Conservation (phyloP, 2,797 vertebrate genomes). For the Epinephelus coioides region DNA sequence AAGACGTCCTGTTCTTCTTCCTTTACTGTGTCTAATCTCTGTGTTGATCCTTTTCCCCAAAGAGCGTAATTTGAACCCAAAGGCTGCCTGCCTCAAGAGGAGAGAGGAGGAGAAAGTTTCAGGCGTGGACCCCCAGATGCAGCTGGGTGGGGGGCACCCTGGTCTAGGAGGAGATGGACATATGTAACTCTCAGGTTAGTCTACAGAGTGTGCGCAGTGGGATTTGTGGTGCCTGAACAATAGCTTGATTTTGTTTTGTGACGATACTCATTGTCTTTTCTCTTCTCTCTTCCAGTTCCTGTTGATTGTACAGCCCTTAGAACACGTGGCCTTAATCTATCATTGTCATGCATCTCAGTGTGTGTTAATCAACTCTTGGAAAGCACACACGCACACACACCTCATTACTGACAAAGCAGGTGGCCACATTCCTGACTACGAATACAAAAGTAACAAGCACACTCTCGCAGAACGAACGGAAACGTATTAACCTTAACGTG, state of each 20-base stretch:
- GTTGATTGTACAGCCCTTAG: conserved; percentile 82
- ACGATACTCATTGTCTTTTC: conserved; percentile 3
- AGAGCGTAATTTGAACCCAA: conserved; percentile 99
- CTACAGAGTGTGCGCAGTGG: neutral
- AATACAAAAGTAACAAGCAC: conserved; percentile 71
- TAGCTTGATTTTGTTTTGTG: neutral
- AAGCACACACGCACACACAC: conserved; percentile 67
- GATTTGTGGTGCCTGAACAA: neutral
- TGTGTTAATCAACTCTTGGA: conserved; percentile 73
- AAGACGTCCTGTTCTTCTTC: neutral
- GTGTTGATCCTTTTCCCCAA: conserved; percentile 30
- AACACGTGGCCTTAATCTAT: conserved; percentile 89
- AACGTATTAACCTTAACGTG: conserved; percentile 63
- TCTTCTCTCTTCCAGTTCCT: conserved; percentile 74
- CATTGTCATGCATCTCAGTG: conserved; percentile 84
- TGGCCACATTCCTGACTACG: conserved; percentile 78
- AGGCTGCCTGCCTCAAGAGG: conserved; percentile 98
- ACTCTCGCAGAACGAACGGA: conserved; percentile 57
- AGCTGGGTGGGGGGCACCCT: conserved; percentile 91
- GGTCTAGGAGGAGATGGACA: conserved; percentile 93
- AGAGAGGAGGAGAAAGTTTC: conserved; percentile 98
- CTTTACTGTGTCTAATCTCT: conserved; percentile 11
- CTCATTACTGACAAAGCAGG: conserved; percentile 76
- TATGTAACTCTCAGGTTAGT: conserved; percentile 88
- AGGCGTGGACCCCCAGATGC: conserved; percentile 94